Percentiles rank a stretch among this genome's conserved stretches.
Conservation (phyloP, 1,140 invertebrate species). For the Nylanderia fulva region DNA sequence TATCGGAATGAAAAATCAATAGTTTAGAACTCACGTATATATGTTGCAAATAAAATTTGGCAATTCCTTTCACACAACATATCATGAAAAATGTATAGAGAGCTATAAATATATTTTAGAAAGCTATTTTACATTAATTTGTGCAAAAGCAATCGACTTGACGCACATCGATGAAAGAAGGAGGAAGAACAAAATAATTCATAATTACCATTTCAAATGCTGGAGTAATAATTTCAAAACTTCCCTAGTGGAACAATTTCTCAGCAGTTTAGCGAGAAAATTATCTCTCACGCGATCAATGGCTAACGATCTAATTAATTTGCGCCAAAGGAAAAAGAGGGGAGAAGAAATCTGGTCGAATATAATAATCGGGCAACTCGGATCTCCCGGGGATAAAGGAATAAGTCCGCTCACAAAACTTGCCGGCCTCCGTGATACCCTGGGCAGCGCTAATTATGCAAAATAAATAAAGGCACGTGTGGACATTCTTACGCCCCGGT, state of each 20-base stretch:
- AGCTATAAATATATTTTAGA: background rate
- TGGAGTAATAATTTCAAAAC: constrained; percentile 1
- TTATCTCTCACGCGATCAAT: background rate
- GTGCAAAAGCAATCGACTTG: background rate
- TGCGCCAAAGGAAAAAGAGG: background rate
- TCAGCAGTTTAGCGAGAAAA: background rate
- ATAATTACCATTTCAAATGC: background rate
- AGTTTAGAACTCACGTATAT: background rate
- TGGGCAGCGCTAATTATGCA: constrained; percentile 78
- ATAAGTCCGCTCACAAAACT: constrained; percentile 53
- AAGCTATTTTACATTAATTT: background rate
- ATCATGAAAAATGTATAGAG: background rate
- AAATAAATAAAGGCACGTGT: constrained; percentile 82
- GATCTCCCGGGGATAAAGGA: constrained; percentile 6
- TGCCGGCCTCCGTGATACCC: constrained; percentile 61
- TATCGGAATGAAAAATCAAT: background rate
- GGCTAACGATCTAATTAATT: constrained; percentile 36
- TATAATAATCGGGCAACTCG: constrained; percentile 30
- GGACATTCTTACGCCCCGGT: constrained; percentile 74
- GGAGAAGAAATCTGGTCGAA: constrained; percentile 12
- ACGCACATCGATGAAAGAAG: background rate
- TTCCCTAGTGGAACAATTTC: background rate
- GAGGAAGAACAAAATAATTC: background rate
- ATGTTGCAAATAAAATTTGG: background rate
- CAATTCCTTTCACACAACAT: background rate